Base-by-base conservation (phyloP, 2,797 vertebrate genomes). In the Cyclura pinguis region DNA sequence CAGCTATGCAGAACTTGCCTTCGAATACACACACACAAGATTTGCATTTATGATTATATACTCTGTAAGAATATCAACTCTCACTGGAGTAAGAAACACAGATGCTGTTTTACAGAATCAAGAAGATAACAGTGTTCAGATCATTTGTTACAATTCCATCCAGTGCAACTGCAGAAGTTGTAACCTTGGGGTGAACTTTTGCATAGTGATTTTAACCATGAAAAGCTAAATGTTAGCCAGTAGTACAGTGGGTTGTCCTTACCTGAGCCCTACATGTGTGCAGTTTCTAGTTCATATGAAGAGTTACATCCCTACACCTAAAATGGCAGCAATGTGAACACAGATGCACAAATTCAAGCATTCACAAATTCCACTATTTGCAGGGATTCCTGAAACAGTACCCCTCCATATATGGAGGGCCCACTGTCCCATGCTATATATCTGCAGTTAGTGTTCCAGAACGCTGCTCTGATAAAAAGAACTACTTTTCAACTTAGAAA, bases 111-210 rank as follows among this genome's bases (percentile, higher is more conserved):
- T 52, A 42, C 73, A 72, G 8, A 69, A 22, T 50, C 32, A 38
- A 18, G 1, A 62, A 42, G 14, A 18, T 6, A 83, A 10, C 59
- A 85, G 47, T 85, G 6, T 92, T 93, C 73, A 69, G 10, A 90
- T 38, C n/a, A 9, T 87, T 87, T 73, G 42, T 74, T 89, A 92
- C 50, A 42, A 87, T 35, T 78, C 67, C 67, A 86, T 24, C 62
- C 89, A 47, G 12, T 55, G 73, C 67, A 32, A 91, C 87, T 81
- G 91, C 84, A 93, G 87, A 93, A 27, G 2, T 20, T 90, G 12
- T 2, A 0, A 80, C 85, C n/a, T 85, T 81, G 78, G 91, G 13
- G 10, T 47, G 27, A 57, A 64, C 84, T 78, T 87, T 32, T 69
- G 35, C 72, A 72, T 47, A 52, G 24, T n/a, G 77, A 87, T 84